Evolutionary conservation across 2,888 invertebrate genomes (phyloP).

Genomic region (Choristoneura rosaceana): DNA sequence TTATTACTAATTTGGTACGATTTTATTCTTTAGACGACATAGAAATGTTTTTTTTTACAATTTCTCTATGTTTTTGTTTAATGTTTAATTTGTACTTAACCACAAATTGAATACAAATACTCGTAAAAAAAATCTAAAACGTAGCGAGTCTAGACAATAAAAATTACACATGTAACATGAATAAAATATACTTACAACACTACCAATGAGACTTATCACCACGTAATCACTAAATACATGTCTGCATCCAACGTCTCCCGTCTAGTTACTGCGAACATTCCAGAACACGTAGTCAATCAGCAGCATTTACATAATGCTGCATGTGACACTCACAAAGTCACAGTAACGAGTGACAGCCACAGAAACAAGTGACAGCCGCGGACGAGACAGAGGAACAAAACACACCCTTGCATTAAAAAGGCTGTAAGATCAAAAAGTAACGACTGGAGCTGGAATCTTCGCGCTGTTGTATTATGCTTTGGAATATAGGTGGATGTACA

Average conservation of each 20-base stretch:
- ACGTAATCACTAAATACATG: no score
- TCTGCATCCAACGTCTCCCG: not conserved
- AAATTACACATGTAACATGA: no score
- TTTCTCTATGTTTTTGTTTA: no score
- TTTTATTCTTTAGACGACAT: no score
- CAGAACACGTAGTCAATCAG: constrained; percentile 19
- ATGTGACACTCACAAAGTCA: constrained; percentile 19
- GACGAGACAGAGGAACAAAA: constrained; percentile 18
- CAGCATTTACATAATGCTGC: constrained; percentile 23
- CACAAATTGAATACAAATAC: no score
- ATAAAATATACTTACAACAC: not conserved
- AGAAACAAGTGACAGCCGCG: constrained; percentile 35
- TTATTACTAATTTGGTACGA: no score
- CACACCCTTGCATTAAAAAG: not conserved
- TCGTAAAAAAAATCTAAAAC: no score
- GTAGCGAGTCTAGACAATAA: no score
- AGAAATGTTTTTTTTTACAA: no score
- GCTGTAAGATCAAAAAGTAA: not conserved
- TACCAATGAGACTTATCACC: not conserved
- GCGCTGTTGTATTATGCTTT: not conserved
- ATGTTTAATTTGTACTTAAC: no score
- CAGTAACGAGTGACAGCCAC: constrained; percentile 27
- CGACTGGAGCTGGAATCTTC: not conserved
- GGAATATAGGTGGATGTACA: not conserved
- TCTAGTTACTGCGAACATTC: not conserved